Conservation (phyloP, 2,888 invertebrate species). For the Encarsia formosa region DNA sequence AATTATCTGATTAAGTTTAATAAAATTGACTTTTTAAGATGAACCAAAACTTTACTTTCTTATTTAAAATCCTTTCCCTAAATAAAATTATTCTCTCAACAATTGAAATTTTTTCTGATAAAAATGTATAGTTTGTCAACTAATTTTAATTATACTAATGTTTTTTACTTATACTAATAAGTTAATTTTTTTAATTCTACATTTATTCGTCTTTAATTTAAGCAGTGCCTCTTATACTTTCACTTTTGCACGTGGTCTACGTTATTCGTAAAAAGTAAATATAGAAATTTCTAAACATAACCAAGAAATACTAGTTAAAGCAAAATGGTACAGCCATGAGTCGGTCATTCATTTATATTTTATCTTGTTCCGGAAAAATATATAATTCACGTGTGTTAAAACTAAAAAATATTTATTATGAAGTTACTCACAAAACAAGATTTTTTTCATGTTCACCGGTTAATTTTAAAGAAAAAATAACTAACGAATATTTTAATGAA, state of each 20-base stretch:
- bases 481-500: conserved; percentile 1
- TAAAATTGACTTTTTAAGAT: conserved; percentile 36
- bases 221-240: too few species aligned
- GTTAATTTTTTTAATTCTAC: too few species aligned
- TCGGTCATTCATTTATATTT: too few species aligned
- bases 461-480: not conserved
- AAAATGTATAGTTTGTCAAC: too few species aligned
- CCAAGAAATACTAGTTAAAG: too few species aligned
- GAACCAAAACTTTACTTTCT: conserved; percentile 2
- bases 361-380: conserved; percentile 28
- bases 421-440: conserved; percentile 7
- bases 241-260: too few species aligned
- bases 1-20: conserved; percentile 35
- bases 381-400: conserved; percentile 24
- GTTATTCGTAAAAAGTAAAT: too few species aligned
- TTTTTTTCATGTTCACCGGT: not conserved
- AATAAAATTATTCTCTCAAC: not conserved
- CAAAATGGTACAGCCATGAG: too few species aligned
- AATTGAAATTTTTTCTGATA: not conserved
- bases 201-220: too few species aligned
- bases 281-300: too few species aligned
- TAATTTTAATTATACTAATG: too few species aligned
- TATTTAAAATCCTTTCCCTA: conserved; percentile 1
- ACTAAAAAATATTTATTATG: conserved; percentile 32
- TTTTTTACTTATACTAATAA: too few species aligned